phyloP scores from a whole-genome alignment of 2,888 invertebrate genomes.

The Linnaemya vulpina region DNA sequence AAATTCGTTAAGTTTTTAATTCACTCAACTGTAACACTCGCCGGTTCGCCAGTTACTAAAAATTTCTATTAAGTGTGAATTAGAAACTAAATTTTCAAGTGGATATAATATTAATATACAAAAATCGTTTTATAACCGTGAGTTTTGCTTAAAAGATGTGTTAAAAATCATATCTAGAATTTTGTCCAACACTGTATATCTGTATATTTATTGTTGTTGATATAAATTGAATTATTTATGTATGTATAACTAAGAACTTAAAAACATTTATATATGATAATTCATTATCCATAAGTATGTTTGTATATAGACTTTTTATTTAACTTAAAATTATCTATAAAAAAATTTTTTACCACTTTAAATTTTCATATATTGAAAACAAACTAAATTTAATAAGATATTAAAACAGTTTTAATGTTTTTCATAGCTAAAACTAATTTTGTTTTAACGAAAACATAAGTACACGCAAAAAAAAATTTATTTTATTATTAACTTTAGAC shows the following conservation, averaged over 20 bases:
- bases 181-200: constrained; percentile 1
- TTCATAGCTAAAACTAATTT: constrained; percentile 44
- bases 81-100: too few species aligned
- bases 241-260: constrained; percentile 37
- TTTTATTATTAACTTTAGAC: constrained; percentile 38
- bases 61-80: too few species aligned
- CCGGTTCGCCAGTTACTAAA: too few species aligned
- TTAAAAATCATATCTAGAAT: too few species aligned
- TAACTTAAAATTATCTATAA: constrained; percentile 65
- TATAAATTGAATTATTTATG: constrained; percentile 11
- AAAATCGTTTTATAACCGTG: too few species aligned
- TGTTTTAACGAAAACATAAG: constrained; percentile 54
- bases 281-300: constrained; percentile 32
- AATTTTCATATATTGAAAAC: constrained; percentile 43
- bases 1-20: too few species aligned
- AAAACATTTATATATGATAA: not conserved
- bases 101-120: too few species aligned
- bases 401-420: constrained; percentile 28
- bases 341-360: constrained; percentile 55
- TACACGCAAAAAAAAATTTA: constrained; percentile 52
- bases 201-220: not conserved
- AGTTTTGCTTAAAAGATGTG: too few species aligned
- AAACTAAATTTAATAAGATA: constrained; percentile 23
- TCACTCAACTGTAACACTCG: too few species aligned
- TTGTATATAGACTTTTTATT: constrained; percentile 51